Base-by-base conservation (phyloP, 2,113 vertebrate genomes). In the Lasiurus cinereus region DNA sequence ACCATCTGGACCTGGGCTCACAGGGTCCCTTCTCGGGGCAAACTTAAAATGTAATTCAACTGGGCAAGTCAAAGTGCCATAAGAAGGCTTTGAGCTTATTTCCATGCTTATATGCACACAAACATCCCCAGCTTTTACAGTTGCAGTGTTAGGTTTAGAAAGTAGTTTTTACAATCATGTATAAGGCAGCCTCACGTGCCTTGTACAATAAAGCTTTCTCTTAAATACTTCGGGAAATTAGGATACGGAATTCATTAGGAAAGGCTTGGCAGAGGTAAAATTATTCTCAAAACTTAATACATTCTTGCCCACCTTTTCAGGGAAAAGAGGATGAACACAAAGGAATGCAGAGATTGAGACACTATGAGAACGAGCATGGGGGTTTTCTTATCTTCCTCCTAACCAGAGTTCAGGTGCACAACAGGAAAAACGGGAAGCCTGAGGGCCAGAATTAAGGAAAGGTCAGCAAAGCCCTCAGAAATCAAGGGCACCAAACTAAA, bases 401-500 rank as follows among this genome's bases (percentile, higher is more conserved):
- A 93, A 33, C 21, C 43, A 86, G n/a, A 84, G 83, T 95, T 67
- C 91, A 85, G 92, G 92, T 29, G 77, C 74, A 84, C 36, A 70
- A 27, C 33, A 85, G 85, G 67, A 36, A 96, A 84, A 48, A 43
- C 79, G 46, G 88, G 76, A 46, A 50, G 83, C 43, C 64, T 84
- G 1, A 2, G 18, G 6, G 21, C 21, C 69, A 84, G 73, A 91
- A n/a, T 18, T 36, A 85, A 87, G 54, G 54, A 9, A 76, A 19
- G 29, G 88, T 59, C 29, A 27, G 50, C 48, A n/a, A 64, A 88
- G 87, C 33, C 93, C 92, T 93, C n/a, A 64, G 89, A 96, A 93
- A 89, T 14, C 94, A 93, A 97, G 93, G 87, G 94, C 93, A 36
- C 95, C 96, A 96, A 94, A 96, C 96, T 52, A 94, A 97, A 94